Evolutionary conservation across 2,113 vertebrate species (phyloP).

Genomic region (Edolisoma coerulescens): DNA sequence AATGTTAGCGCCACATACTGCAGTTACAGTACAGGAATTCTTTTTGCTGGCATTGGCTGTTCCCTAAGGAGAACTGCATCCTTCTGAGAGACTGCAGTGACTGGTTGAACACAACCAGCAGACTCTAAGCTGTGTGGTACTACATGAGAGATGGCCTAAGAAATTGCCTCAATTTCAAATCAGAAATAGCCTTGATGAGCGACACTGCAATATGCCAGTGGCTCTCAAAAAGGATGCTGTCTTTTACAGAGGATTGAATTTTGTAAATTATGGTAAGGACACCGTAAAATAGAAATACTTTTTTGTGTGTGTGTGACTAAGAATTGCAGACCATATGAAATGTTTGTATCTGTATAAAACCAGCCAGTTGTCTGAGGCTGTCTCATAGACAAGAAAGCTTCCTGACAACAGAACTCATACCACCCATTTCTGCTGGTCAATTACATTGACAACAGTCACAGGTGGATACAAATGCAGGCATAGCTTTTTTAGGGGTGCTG

Average conservation of each 20-base stretch:
- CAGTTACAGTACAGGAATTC: too few relatives aligned
- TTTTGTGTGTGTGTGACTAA: background rate
- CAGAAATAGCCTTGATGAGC: background rate
- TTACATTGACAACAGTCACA: background rate
- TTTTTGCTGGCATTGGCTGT: background rate
- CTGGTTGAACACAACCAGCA: background rate
- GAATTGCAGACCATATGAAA: background rate
- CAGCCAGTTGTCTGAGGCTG: background rate
- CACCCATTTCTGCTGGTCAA: background rate
- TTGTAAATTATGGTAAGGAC: background rate
- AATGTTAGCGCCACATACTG: background rate
- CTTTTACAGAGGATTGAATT: background rate
- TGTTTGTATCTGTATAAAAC: background rate
- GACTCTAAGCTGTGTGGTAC: too few relatives aligned
- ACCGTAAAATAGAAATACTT: rapidly evolving
- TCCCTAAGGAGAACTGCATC: background rate
- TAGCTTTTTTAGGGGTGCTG: background rate
- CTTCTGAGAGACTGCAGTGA: background rate
- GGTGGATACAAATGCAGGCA: background rate
- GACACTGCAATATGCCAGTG: background rate
- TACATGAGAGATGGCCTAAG: background rate
- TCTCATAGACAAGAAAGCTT: background rate
- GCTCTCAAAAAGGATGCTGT: background rate
- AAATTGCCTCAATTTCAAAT: background rate
- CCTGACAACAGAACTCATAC: background rate